Percentiles rank a stretch among this genome's conserved stretches.
Evolutionary conservation across 2,797 vertebrate genomes (phyloP).

Genomic region (Bradypodion pumilum): DNA sequence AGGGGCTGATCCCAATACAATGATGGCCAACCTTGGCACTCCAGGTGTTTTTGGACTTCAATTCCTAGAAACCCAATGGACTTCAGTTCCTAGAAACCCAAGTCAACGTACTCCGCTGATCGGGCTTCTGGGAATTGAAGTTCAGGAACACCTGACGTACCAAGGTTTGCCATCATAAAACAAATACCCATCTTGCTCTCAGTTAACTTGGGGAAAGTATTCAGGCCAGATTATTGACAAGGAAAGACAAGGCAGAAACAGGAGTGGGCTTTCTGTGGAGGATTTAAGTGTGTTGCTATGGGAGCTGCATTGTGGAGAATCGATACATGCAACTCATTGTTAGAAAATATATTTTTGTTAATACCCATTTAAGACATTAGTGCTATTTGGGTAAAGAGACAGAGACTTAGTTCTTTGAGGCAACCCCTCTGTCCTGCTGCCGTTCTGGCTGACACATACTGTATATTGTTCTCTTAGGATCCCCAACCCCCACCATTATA

Average conservation of each 20-base stretch:
- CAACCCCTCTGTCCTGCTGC: background rate
- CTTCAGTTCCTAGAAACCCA: no score
- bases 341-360: background rate
- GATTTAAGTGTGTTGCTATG: background rate
- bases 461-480: background rate
- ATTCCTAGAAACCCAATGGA: no score
- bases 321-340: background rate
- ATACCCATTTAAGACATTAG: background rate
- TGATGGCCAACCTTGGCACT: no score
- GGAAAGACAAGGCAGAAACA: background rate
- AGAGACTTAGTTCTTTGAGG: background rate
- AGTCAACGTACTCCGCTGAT: no score
- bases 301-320: background rate
- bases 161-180: no score
- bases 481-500: no score
- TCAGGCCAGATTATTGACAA: background rate
- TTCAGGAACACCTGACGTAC: no score
- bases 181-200: background rate
- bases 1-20: background rate
- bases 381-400: no score
- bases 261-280: background rate
- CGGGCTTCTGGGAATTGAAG: no score
- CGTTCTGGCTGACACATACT: background rate
- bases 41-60: no score
- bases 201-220: background rate